Evolutionary conservation across 2,113 vertebrate species (phyloP), one percentile per base, ranked within the genome.

Genomic region (Paramormyrops kingsleyae): DNA sequence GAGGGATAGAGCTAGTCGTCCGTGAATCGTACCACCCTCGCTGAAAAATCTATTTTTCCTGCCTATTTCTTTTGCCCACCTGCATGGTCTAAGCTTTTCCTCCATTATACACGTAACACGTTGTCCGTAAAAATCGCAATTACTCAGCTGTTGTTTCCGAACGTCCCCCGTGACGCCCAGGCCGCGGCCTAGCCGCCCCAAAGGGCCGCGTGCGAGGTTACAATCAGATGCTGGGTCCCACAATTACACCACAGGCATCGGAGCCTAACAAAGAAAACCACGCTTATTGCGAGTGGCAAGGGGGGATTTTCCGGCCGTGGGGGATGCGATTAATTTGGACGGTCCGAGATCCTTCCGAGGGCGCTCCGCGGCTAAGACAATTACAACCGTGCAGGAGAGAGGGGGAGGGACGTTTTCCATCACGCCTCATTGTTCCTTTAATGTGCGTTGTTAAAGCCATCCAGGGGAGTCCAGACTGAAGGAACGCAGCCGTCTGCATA

Each of bases 311-410:
- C 88, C 88, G 8, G 90, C 21, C 83, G 89, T 92, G 91, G 90
- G 83, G 90, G 91, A 87, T 90, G 86, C 42, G 89, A 93, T 92
- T 92, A 46, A 91, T 80, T 92, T 89, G 87, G 87, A 62, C 83
- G 15, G 89, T 62, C 89, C 88, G 88, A 90, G 91, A 89, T 92
- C 21, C 91, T 88, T 93, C 83, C 92, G 93, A 94, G 92, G 92
- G 77, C 91, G 91, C n/a, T 59, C 46, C 5, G 53, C 80, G 88
- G 44, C 80, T 59, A 59, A 88, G 84, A 91, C 24, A 35, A 90
- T 88, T 89, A 70, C 70, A 93, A 90, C 13, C 89, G 77, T 59
- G 21, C 19, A 44, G 27, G 77, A 46, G 80, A 46, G 35, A 42
- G 24, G 5, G 24, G 47, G 70, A 39, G 88, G 49, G n/a, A 53